Evolutionary conservation across 2,797 vertebrate genomes (phyloP).

Genomic region (Argyrosomus regius): DNA sequence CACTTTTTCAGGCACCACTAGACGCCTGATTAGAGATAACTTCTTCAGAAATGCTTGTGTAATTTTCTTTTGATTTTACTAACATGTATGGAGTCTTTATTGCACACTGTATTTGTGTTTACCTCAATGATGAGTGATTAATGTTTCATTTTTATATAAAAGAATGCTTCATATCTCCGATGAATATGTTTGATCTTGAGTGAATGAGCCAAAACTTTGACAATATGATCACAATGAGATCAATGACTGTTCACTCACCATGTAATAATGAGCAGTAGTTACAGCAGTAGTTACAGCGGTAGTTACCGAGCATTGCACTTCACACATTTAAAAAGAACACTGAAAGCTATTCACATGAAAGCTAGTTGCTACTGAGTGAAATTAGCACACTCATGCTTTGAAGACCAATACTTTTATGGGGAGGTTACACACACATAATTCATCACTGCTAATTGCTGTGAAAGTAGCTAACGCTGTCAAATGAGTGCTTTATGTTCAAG

Average conservation of each 20-base stretch:
- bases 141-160: neutral
- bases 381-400: slow-evolving; percentile 64
- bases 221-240: slow-evolving; percentile 48
- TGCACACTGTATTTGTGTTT: neutral
- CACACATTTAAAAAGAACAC: slow-evolving; percentile 51
- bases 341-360: slow-evolving; percentile 50
- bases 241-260: slow-evolving; percentile 32
- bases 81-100: neutral
- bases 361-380: slow-evolving; percentile 60
- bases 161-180: neutral
- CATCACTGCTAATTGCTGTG: slow-evolving; percentile 73
- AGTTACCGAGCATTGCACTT: slow-evolving; percentile 48
- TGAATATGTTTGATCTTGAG: slow-evolving; percentile 4
- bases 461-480: slow-evolving; percentile 71
- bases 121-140: neutral
- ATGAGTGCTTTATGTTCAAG: slow-evolving; percentile 63
- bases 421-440: slow-evolving; percentile 69
- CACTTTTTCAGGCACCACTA: too few relatives aligned
- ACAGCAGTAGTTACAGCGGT: slow-evolving; percentile 24
- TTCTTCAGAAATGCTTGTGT: neutral
- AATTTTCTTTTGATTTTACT: neutral
- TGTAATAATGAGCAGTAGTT: slow-evolving; percentile 51
- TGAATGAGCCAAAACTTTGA: slow-evolving; percentile 37
- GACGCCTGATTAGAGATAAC: too few relatives aligned
- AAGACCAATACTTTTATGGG: slow-evolving; percentile 64